Percentiles rank a stretch among this genome's conserved stretches.
phyloP scores from a whole-genome alignment of 2,113 vertebrate species.

The Martes martes region DNA sequence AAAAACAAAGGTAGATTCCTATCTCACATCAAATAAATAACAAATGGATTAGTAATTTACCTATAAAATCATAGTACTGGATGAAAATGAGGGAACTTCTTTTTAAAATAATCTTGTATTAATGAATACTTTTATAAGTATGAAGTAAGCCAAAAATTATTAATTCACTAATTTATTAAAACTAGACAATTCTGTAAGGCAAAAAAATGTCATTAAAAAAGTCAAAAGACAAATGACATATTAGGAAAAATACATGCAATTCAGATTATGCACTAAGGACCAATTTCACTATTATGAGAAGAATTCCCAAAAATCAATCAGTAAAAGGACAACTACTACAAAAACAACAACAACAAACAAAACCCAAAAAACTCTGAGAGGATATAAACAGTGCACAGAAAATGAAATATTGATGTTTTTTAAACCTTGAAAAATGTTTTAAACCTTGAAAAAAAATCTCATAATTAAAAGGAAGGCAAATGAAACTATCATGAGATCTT shows the following conservation, averaged over 20 bases:
- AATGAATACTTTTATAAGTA: neutral
- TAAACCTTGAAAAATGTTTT: neutral
- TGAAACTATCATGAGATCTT: neutral
- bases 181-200: neutral
- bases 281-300: slow-evolving; percentile 3
- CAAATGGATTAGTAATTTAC: neutral
- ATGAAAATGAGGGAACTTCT: neutral
- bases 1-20: neutral
- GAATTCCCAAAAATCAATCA: neutral
- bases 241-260: neutral
- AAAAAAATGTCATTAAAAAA: neutral
- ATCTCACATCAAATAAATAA: neutral
- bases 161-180: slow-evolving; percentile 26
- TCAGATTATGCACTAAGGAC: neutral
- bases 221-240: neutral
- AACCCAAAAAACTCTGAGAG: neutral
- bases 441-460: neutral
- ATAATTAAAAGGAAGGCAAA: neutral
- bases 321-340: neutral
- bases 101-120: neutral
- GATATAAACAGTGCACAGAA: neutral
- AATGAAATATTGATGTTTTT: neutral
- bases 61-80: neutral
- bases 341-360: neutral
- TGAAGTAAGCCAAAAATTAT: neutral